Evolutionary conservation across 2,113 vertebrate species (phyloP).

Genomic region (Nanger granti): DNA sequence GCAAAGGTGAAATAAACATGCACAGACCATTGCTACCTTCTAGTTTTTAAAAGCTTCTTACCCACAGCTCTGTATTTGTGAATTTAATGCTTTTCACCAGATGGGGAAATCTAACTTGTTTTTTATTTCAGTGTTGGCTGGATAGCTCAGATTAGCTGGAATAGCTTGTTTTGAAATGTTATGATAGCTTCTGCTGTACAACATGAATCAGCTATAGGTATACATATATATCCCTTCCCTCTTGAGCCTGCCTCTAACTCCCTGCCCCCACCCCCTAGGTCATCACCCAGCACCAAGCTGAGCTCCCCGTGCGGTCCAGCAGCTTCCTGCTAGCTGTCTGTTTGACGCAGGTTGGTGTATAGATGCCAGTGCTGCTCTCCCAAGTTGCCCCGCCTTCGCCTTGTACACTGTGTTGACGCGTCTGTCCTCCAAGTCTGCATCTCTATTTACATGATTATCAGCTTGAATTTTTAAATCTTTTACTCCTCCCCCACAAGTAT

Average conservation of each 20-base stretch:
- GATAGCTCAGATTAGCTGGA: not conserved
- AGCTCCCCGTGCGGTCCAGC: not conserved
- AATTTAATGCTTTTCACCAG: not conserved
- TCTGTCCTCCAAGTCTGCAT: not conserved
- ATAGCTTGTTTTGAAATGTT: constrained; percentile 20
- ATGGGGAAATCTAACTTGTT: not conserved
- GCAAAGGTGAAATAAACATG: not conserved
- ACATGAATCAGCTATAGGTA: not conserved
- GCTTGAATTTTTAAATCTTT: not conserved
- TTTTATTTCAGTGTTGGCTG: not conserved
- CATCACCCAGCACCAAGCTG: not conserved
- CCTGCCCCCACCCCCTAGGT: not conserved
- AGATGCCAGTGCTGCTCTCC: not conserved
- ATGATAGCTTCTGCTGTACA: not conserved
- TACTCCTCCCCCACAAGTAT: not conserved
- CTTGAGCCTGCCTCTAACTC: not conserved
- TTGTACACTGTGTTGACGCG: not conserved
- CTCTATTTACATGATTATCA: not conserved
- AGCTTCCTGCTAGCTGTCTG: not conserved
- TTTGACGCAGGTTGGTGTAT: accelerated
- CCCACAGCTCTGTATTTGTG: not conserved
- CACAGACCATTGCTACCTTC: not conserved
- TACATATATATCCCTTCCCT: not conserved
- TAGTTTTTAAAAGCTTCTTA: not conserved
- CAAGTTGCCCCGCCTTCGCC: not conserved